These are phyloP conservation scores for Salminus brasiliensis DNA, from an alignment of 2,113 vertebrate genomes.

Conservation along the genomic window DNA sequence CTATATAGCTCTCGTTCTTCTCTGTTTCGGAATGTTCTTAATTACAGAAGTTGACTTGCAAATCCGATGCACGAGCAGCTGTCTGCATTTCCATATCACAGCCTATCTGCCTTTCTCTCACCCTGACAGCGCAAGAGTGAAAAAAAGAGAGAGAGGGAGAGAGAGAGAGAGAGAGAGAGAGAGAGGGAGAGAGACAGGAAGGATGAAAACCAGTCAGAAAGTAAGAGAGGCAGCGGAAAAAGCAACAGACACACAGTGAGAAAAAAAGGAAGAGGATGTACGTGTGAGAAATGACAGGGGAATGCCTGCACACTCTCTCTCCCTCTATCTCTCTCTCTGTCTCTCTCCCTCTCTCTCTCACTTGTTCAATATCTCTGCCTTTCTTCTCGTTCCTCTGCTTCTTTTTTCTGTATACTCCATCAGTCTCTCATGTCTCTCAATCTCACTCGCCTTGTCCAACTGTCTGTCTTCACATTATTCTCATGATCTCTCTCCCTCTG, in stretches of 20 bases:
- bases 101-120: conserved; percentile 23
- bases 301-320: background rate
- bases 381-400: background rate
- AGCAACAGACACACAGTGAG: conserved; percentile 35
- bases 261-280: conserved; percentile 27
- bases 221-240: background rate
- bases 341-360: background rate
- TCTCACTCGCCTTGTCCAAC: too few relatives aligned
- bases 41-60: conserved; percentile 53
- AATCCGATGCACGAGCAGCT: conserved; percentile 53
- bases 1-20: background rate
- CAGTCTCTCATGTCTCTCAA: too few relatives aligned
- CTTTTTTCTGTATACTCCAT: background rate
- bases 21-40: conserved; percentile 39
- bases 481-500: background rate
- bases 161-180: conserved; percentile 20
- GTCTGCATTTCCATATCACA: conserved; percentile 52
- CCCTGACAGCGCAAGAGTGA: background rate
- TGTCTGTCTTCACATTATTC: too few relatives aligned
- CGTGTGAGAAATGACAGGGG: conserved; percentile 31
- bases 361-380: background rate
- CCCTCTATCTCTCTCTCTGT: background rate
- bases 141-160: background rate
- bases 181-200: conserved; percentile 26
- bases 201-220: conserved; percentile 4